These are phyloP conservation scores for Melanerpes formicivorus DNA, from an alignment of 2,113 vertebrate species.

Conservation along the genomic window DNA sequence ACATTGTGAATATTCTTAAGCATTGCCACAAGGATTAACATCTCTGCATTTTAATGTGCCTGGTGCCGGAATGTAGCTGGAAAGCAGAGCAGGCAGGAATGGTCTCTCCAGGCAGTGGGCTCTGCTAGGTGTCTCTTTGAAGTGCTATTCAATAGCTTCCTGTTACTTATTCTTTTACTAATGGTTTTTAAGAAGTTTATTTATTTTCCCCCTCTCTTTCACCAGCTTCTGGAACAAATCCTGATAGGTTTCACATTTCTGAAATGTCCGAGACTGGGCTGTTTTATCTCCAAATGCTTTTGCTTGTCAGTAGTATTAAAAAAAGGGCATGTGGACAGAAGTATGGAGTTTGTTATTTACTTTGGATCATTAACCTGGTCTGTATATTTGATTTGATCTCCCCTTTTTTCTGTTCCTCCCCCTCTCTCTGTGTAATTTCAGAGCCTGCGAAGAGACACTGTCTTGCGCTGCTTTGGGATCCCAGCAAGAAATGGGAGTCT, in stretches of 20 bases:
- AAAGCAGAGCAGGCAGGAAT: conserved; percentile 18
- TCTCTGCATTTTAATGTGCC: conserved; percentile 65
- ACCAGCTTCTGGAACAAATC: background rate
- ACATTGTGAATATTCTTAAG: conserved; percentile 65
- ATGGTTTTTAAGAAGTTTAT: too few relatives aligned
- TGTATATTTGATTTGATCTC: conserved; percentile 56
- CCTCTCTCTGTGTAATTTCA: background rate
- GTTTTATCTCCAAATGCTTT: background rate
- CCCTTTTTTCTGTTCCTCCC: background rate
- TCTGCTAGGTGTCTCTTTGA: conserved; percentile 47
- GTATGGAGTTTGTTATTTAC: conserved; percentile 47
- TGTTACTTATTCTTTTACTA: background rate
- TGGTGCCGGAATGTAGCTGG: conserved; percentile 31
- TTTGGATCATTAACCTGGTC: conserved; percentile 60
- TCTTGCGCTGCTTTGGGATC: background rate
- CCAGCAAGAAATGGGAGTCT: conserved; percentile 31
- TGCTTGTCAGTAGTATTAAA: background rate
- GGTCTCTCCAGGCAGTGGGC: background rate
- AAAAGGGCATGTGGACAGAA: background rate
- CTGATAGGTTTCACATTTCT: background rate
- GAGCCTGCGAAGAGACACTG: background rate
- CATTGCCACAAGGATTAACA: conserved; percentile 65
- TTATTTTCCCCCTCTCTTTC: background rate
- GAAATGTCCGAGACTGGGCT: background rate
- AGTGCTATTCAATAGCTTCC: background rate